phyloP scores from a whole-genome alignment of 2,888 invertebrate genomes.

The Bugulina stolonifera region DNA sequence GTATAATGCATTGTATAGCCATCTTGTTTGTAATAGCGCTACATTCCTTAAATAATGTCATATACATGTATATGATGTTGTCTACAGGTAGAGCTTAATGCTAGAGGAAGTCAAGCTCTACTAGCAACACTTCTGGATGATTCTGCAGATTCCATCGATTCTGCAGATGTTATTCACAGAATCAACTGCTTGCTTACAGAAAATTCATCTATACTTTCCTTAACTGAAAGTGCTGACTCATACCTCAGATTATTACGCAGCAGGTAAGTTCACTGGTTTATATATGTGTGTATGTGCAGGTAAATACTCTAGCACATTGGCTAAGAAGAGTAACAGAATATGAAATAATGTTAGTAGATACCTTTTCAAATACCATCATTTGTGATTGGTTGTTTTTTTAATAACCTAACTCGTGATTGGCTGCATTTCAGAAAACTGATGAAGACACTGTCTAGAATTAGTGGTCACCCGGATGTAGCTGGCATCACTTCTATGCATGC shows the following conservation, averaged over 20 bases:
- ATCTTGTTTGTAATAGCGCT: no score
- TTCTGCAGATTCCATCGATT: neutral
- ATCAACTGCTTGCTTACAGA: neutral
- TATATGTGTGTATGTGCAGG: no score
- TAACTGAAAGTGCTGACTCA: neutral
- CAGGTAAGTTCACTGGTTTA: slow-evolving; percentile 4
- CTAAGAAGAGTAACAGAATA: no score
- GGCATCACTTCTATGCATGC: neutral
- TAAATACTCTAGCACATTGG: no score
- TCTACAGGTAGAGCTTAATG: neutral
- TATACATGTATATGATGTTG: neutral
- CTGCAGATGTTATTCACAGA: neutral
- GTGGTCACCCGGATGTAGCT: neutral
- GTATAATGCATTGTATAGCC: no score
- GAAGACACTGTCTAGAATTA: neutral
- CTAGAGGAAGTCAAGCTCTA: neutral
- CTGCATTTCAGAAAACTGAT: neutral
- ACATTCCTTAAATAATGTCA: no score
- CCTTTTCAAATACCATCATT: no score
- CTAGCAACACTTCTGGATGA: neutral
- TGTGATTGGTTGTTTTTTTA: no score
- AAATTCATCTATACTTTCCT: neutral
- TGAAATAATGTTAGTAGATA: no score
- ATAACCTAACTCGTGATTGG: no score
- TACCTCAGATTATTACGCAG: neutral